Conservation (phyloP, 2,888 invertebrate species). For the Phymatocera aterrima region DNA sequence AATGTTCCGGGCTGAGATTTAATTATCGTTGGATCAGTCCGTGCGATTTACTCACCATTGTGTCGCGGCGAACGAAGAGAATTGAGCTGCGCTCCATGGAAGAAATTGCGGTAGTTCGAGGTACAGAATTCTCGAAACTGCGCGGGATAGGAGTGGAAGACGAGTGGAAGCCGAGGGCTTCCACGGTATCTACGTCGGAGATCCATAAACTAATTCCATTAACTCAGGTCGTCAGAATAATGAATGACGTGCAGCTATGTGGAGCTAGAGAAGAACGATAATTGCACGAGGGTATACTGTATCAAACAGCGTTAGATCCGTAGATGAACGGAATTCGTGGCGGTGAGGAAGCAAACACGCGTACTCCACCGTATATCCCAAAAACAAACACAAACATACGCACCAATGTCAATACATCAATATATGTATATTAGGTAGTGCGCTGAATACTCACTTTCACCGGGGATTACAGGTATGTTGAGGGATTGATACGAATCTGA, state of each 20-base stretch:
- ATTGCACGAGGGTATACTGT: slow-evolving; percentile 51
- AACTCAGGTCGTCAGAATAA: slow-evolving; percentile 58
- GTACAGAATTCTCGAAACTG: slow-evolving; percentile 12
- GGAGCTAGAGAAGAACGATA: slow-evolving; percentile 51
- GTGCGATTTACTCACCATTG: slow-evolving; percentile 59
- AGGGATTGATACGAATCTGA: too few relatives aligned
- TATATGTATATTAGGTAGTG: neutral
- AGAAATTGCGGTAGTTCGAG: slow-evolving; percentile 13
- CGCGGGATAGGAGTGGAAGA: slow-evolving; percentile 30
- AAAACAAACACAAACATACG: neutral
- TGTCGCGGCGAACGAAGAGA: slow-evolving; percentile 48
- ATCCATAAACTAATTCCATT: slow-evolving; percentile 63
- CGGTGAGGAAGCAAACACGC: slow-evolving; percentile 3
- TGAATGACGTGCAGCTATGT: slow-evolving; percentile 53
- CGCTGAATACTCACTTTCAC: too few relatives aligned
- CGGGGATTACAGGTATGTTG: too few relatives aligned
- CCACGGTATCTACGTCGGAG: slow-evolving; percentile 56
- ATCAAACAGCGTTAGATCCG: slow-evolving; percentile 19
- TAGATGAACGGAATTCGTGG: neutral
- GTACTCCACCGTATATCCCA: neutral
- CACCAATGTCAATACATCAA: too few relatives aligned
- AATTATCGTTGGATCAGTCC: slow-evolving; percentile 48
- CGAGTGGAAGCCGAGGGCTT: slow-evolving; percentile 15
- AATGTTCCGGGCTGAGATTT: slow-evolving; percentile 27
- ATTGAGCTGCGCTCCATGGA: slow-evolving; percentile 10